Conservation (phyloP, 2,797 vertebrate genomes). For the Gobio occitaniae region DNA sequence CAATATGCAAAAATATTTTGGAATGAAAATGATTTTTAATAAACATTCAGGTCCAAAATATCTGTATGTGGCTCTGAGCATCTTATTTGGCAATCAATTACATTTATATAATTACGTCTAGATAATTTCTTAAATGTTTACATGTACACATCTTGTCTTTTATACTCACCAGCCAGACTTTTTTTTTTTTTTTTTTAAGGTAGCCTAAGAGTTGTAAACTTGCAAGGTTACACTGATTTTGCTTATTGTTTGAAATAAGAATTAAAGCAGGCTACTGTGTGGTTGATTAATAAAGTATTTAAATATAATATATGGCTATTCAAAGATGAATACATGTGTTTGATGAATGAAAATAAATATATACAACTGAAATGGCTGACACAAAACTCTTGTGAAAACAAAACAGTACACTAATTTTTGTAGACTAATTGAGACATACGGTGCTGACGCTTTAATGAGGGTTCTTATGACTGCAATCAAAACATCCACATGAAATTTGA, state of each 20-base stretch:
- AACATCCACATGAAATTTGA: conserved; percentile 59
- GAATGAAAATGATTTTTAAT: background rate
- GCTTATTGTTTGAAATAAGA: background rate
- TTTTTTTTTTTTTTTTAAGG: background rate
- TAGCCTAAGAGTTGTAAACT: background rate
- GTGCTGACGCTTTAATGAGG: conserved; percentile 45
- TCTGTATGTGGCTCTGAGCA: background rate
- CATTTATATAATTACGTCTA: background rate
- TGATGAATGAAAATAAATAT: conserved; percentile 6
- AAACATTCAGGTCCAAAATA: background rate
- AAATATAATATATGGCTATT: background rate
- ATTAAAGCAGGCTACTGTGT: background rate
- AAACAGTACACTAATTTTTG: conserved; percentile 35
- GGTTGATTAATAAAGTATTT: background rate
- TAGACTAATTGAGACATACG: conserved; percentile 53
- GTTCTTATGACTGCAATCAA: conserved; percentile 63
- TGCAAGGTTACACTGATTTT: background rate
- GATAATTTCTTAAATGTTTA: background rate
- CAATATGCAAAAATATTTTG: conserved; percentile 19
- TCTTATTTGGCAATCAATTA: background rate
- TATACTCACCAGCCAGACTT: background rate
- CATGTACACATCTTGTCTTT: background rate
- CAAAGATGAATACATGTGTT: conserved; percentile 7
- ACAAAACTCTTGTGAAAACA: conserved; percentile 20
- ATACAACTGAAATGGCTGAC: background rate